A percentile compares a stretch with the other conserved stretches of the same genome.
Evolutionary conservation across 2,797 vertebrate genomes (phyloP).

Genomic region (Sebastiscus tertius): DNA sequence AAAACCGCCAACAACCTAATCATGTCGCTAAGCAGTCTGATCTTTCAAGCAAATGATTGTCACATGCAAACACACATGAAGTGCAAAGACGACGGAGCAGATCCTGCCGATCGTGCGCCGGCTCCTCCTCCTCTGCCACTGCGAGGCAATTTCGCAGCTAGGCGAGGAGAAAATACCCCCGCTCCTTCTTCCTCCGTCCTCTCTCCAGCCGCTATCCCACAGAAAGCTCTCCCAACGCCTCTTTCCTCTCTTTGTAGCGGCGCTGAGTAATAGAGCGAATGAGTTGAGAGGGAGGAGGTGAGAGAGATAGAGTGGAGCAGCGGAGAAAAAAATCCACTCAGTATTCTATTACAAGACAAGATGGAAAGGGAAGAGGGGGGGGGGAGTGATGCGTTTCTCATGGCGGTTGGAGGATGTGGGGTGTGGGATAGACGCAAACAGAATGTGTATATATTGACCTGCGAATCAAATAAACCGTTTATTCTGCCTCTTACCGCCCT

Average conservation of each 20-base stretch:
- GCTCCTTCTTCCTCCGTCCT: slow-evolving; percentile 20
- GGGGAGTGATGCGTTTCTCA: slow-evolving; percentile 49
- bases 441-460: slow-evolving; percentile 48
- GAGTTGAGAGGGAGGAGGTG: slow-evolving; percentile 46
- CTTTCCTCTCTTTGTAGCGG: slow-evolving; percentile 42
- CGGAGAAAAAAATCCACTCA: slow-evolving; percentile 37
- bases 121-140: slow-evolving; percentile 36
- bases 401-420: slow-evolving; percentile 23
- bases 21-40: slow-evolving; percentile 30
- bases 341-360: slow-evolving; percentile 63
- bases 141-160: slow-evolving; percentile 17
- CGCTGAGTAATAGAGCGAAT: slow-evolving; percentile 64
- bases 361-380: slow-evolving; percentile 25
- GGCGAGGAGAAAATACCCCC: background rate
- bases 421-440: slow-evolving; percentile 19
- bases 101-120: background rate
- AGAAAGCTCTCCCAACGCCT: slow-evolving; percentile 43
- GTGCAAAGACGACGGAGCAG: background rate
- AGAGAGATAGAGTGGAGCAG: slow-evolving; percentile 40
- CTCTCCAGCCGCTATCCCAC: slow-evolving; percentile 31
- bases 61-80: slow-evolving; percentile 11
- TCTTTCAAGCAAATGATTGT: slow-evolving; percentile 57
- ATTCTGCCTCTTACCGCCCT: slow-evolving; percentile 22
- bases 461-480: slow-evolving; percentile 54
- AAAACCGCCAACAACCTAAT: slow-evolving; percentile 39